phyloP scores from a whole-genome alignment of 2,888 invertebrate species.

The Troglohyphantes excavatus region DNA sequence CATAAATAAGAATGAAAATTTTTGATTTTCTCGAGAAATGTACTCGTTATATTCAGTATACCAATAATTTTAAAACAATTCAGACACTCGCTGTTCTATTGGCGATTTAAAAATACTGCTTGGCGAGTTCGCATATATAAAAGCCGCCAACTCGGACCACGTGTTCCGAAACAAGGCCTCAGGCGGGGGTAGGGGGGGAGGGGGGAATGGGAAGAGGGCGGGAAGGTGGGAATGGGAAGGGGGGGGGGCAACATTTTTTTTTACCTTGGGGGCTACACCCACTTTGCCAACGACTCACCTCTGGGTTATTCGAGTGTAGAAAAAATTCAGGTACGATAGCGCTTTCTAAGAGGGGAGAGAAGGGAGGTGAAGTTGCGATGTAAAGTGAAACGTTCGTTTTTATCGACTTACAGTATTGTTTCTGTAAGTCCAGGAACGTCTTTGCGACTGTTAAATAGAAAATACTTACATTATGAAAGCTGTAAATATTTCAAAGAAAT shows the following conservation, averaged over 20 bases:
- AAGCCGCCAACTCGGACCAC: neutral
- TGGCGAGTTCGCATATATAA: neutral
- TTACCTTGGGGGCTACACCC: conserved; percentile 13
- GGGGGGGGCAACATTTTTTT: neutral
- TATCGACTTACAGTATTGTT: too few relatives aligned
- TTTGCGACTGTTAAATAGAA: too few relatives aligned
- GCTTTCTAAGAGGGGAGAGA: neutral
- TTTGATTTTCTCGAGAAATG: too few relatives aligned
- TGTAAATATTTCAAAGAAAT: too few relatives aligned
- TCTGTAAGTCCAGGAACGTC: too few relatives aligned
- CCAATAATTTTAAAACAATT: too few relatives aligned
- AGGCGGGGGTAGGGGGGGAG: neutral
- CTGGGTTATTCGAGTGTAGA: conserved; percentile 4
- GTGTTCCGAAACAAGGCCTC: neutral
- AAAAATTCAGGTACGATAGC: neutral
- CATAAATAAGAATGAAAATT: too few relatives aligned
- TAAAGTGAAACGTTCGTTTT: too few relatives aligned
- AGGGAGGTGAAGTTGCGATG: too few relatives aligned
- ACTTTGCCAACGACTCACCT: conserved; percentile 19
- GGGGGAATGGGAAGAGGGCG: neutral
- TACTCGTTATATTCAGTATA: too few relatives aligned
- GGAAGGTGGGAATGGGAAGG: neutral
- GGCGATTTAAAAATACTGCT: neutral
- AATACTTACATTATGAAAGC: too few relatives aligned
- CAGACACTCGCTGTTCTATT: too few relatives aligned